phyloP scores from a whole-genome alignment of 2,888 invertebrate genomes.

The Dicranocentrus wangi region DNA sequence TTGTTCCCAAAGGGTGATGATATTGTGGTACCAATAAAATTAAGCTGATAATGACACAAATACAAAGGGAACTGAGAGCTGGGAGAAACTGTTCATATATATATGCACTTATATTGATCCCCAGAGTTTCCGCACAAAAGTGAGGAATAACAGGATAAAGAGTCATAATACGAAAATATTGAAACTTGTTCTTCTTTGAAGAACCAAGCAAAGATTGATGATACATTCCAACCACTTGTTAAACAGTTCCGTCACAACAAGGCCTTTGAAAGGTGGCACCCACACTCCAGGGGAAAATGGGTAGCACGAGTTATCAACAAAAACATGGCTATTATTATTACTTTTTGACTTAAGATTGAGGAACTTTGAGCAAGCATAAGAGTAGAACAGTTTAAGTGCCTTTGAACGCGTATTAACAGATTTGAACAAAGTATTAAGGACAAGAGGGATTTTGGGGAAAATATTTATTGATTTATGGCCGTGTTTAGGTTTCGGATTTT shows the following conservation, averaged over 20 bases:
- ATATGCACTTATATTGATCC: conserved; percentile 2
- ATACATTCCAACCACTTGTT: conserved; percentile 40
- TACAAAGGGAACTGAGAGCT: neutral
- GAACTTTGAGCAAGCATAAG: neutral
- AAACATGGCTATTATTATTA: no score
- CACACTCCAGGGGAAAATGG: neutral
- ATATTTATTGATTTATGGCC: conserved; percentile 46
- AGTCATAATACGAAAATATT: conserved; percentile 2
- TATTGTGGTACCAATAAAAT: conserved; percentile 50
- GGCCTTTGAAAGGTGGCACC: neutral
- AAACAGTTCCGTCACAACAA: conserved; percentile 48
- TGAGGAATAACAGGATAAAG: conserved; percentile 14
- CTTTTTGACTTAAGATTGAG: no score
- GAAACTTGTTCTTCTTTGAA: neutral
- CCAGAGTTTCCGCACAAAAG: neutral
- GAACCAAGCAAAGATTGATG: conserved; percentile 52
- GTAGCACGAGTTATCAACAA: conserved; percentile 34
- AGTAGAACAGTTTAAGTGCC: neutral
- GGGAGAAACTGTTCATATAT: neutral
- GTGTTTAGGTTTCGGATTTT: neutral
- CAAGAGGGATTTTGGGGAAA: conserved; percentile 17
- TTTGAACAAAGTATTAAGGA: conserved; percentile 27
- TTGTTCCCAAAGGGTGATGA: conserved; percentile 40
- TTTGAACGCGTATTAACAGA: conserved; percentile 30
- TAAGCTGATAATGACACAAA: conserved; percentile 52